Base-by-base conservation (phyloP, 1,140 invertebrate species). In the Leguminivora glycinivorella region DNA sequence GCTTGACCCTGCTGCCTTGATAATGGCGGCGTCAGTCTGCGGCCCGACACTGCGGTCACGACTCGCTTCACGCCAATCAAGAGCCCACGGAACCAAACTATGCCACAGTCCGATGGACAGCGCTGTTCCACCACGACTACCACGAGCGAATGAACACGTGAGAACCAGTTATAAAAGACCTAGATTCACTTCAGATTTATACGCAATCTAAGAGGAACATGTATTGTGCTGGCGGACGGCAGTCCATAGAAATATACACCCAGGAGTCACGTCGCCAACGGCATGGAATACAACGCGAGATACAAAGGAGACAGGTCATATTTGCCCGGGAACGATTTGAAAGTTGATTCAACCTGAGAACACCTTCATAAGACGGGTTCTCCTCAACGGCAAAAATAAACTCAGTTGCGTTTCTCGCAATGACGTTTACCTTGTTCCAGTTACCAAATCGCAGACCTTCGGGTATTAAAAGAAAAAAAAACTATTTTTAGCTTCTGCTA, bases 31-130 rank as follows among this genome's bases (percentile, higher is more conserved):
- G 58, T 63, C 58, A 31, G 58, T 63, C 26, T 63, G 58, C 58
- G 29, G 58, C 34, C 24, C 58, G 58, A 47, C 40, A 67, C 47
- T 14, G 29, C 38, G 68, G 70, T 76, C 75, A 76, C 75, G 75
- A 72, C 72, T 72, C 68, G 63, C 56, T 70, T 69, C 66, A 56
- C 56, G 63, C 60, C 52, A 60, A 73, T 76, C 74, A 73, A 72
- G 72, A 69, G 31, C 67, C 40, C 17, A 52, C 52, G 60, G 31
- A 67, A n/a, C 26, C n/a, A 34, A 31, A 31, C 58, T 63, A 63
- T 63, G 58, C 58, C 26, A 63, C 58, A 63, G n/a, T 34, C 25
- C 25, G n/a, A 7, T 63, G 17, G 58, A 63, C 58, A 22, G 5
- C 47, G 17, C 47, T 52, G 47, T 19, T 22, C 19, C 19, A 31